A percentile compares a stretch with the other conserved stretches of the same genome.
Conservation (phyloP, 2,888 invertebrate species). For the Tinea trinotella region DNA sequence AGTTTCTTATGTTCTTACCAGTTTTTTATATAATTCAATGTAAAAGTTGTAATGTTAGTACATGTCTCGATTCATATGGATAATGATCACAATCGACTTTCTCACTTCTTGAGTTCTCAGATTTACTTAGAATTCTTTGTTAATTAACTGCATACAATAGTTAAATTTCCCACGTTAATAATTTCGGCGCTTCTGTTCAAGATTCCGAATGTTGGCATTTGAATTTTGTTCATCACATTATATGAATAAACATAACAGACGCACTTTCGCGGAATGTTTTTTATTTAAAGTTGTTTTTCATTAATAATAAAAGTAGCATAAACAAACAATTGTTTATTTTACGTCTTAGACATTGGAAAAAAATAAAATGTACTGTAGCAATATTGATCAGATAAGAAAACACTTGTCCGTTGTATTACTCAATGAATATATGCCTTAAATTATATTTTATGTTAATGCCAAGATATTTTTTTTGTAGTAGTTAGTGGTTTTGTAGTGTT, state of each 20-base stretch:
- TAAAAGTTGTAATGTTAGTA: conserved; percentile 15
- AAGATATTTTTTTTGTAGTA: too few relatives aligned
- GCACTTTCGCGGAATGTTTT: conserved; percentile 2
- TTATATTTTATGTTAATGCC: too few relatives aligned
- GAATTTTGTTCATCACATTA: background rate
- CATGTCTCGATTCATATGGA: conserved; percentile 15
- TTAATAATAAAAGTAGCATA: too few relatives aligned
- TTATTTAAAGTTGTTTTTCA: too few relatives aligned
- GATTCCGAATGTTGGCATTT: background rate
- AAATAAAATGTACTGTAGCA: too few relatives aligned
- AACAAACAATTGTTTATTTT: too few relatives aligned
- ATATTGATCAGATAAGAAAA: too few relatives aligned
- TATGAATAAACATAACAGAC: background rate
- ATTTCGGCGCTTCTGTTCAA: conserved; percentile 11
- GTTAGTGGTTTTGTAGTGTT: too few relatives aligned
- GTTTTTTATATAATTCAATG: conserved; percentile 17
- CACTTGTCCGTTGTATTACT: too few relatives aligned
- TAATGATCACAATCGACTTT: conserved; percentile 16
- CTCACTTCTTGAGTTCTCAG: conserved; percentile 16
- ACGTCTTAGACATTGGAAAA: too few relatives aligned
- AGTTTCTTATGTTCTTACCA: conserved; percentile 2
- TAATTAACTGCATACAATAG: conserved; percentile 11
- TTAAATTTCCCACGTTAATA: background rate
- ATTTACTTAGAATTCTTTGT: conserved; percentile 11
- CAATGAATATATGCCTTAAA: too few relatives aligned